A percentile compares a stretch with the other conserved stretches of the same genome.
These are phyloP conservation scores for Bambusicola thoracicus DNA, from an alignment of 2,113 vertebrate species.

Conservation along the genomic window DNA sequence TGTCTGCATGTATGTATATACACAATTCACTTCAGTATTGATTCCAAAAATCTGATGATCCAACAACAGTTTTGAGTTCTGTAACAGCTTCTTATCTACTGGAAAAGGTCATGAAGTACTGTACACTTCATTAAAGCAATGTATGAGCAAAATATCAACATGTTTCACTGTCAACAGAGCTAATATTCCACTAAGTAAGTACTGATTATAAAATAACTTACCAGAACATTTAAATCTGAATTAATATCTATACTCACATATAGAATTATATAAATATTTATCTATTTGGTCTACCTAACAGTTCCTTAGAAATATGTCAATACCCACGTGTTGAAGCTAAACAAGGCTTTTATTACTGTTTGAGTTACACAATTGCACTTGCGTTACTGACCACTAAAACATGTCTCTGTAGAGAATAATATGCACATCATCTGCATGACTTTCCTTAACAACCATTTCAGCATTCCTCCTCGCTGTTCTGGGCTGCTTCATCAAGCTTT, in stretches of 20 bases:
- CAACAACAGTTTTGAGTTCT: neutral
- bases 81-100: neutral
- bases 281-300: neutral
- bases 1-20: neutral
- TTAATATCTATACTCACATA: neutral
- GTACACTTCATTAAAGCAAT: neutral
- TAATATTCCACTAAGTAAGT: neutral
- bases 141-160: neutral
- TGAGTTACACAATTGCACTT: neutral
- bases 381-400: neutral
- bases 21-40: neutral
- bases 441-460: slow-evolving; percentile 57
- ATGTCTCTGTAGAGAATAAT: neutral
- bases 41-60: neutral
- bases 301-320: neutral
- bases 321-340: neutral
- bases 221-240: neutral
- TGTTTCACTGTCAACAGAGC: neutral
- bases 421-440: slow-evolving; percentile 24
- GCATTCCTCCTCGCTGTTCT: slow-evolving; percentile 62
- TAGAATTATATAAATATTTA: neutral
- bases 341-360: neutral
- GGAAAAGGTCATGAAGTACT: neutral
- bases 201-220: neutral
- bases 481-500: slow-evolving; percentile 51